phyloP scores from a whole-genome alignment of 2,797 vertebrate genomes.

The Orestias chungarensis region DNA sequence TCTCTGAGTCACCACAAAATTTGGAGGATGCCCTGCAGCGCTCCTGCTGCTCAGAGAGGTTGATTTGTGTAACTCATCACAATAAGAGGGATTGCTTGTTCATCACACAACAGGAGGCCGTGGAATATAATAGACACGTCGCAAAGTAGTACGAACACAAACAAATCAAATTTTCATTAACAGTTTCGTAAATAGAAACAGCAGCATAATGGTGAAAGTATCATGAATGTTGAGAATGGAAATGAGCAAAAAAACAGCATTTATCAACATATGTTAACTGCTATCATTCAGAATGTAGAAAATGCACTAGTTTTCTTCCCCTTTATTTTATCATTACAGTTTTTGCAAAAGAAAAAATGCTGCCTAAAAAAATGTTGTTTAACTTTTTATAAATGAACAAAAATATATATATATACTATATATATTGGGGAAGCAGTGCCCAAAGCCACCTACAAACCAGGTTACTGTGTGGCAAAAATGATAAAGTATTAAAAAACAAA shows the following conservation, averaged over 20 bases:
- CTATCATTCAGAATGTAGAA: constrained; percentile 62
- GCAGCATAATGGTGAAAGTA: constrained; percentile 84
- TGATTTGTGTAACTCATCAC: constrained; percentile 58
- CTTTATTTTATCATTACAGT: constrained; percentile 73
- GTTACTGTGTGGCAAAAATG: constrained; percentile 70
- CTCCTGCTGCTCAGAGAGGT: constrained; percentile 37
- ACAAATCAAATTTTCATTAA: constrained; percentile 87
- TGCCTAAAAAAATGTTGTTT: constrained; percentile 50
- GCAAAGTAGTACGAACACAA: constrained; percentile 86
- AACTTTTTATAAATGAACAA: constrained; percentile 33
- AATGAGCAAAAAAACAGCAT: constrained; percentile 79
- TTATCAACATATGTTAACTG: constrained; percentile 72
- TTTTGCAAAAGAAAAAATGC: constrained; percentile 43
- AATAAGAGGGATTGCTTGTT: constrained; percentile 70
- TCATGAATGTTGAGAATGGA: constrained; percentile 83
- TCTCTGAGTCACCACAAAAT: constrained; percentile 54
- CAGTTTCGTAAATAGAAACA: constrained; percentile 86
- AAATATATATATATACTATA: no score
- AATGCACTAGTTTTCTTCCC: constrained; percentile 73
- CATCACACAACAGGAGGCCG: constrained; percentile 75
- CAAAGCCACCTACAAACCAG: constrained; percentile 61
- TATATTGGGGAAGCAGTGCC: constrained; percentile 75
- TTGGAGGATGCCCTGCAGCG: constrained; percentile 46
- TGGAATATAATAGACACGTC: constrained; percentile 78
- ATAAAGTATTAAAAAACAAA: constrained; percentile 48